Evolutionary conservation across 2,888 invertebrate species (phyloP).

Genomic region (Cerastoderma edule): DNA sequence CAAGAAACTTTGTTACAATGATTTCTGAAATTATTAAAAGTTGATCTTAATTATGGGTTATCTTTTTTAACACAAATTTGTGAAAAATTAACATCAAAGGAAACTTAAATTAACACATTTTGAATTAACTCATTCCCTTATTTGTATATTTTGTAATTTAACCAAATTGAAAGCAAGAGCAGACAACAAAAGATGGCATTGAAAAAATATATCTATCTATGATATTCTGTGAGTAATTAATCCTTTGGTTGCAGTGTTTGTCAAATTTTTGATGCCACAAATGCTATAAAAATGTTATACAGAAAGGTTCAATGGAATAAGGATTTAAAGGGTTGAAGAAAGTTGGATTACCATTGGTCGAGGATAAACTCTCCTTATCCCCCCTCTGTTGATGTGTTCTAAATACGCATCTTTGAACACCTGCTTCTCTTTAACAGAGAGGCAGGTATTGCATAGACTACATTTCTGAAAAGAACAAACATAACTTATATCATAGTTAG

Average conservation of each 20-base stretch:
- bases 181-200: not conserved
- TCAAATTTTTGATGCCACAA: not conserved
- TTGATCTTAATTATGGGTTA: too few relatives aligned
- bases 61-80: too few relatives aligned
- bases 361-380: constrained; percentile 93
- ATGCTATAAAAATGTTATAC: not conserved
- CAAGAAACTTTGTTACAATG: too few relatives aligned
- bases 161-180: too few relatives aligned
- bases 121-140: too few relatives aligned
- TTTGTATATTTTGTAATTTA: too few relatives aligned
- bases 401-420: constrained; percentile 89
- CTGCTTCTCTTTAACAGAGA: constrained; percentile 86
- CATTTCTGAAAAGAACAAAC: constrained; percentile 85
- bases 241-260: not conserved
- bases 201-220: not conserved
- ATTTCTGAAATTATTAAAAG: too few relatives aligned
- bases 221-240: constrained; percentile 1
- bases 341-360: constrained; percentile 84
- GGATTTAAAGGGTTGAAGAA: too few relatives aligned
- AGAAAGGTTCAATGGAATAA: too few relatives aligned
- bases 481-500: not conserved
- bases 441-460: constrained; percentile 91
- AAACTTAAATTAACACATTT: too few relatives aligned
- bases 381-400: constrained; percentile 92
- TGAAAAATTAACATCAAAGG: too few relatives aligned